Percentiles rank a stretch among this genome's conserved stretches.
phyloP scores from a whole-genome alignment of 2,113 vertebrate species.

The Pycnonotus jocosus region DNA sequence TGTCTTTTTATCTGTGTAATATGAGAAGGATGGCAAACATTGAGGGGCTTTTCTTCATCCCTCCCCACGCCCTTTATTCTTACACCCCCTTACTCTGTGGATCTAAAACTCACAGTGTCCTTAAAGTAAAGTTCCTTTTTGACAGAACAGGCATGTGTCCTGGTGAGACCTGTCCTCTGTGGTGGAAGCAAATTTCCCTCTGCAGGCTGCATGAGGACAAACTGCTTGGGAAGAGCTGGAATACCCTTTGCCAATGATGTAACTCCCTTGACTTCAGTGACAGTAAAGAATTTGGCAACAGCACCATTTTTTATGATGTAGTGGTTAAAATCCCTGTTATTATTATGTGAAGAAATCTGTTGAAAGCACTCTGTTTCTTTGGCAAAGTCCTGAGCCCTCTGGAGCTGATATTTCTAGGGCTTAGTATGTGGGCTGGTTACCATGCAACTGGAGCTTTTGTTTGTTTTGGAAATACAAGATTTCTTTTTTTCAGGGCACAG shows the following conservation, averaged over 20 bases:
- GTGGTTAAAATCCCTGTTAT: background rate
- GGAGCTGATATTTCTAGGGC: background rate
- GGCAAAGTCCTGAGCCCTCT: background rate
- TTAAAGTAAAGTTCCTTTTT: background rate
- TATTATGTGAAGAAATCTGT: background rate
- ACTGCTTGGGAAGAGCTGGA: background rate
- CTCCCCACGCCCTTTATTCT: background rate
- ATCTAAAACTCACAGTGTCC: background rate
- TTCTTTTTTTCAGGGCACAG: background rate
- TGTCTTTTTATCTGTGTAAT: background rate
- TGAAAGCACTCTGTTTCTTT: background rate
- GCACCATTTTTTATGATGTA: background rate
- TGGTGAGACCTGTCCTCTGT: background rate
- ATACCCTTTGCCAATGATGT: background rate
- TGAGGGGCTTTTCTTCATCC: background rate
- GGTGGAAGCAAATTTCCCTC: background rate
- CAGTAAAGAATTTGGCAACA: background rate
- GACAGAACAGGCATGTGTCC: background rate
- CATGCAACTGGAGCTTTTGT: conserved; percentile 12
- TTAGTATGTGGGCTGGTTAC: conserved; percentile 5
- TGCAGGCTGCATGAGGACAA: background rate
- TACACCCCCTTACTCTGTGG: background rate
- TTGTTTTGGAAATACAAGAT: conserved; percentile 14
- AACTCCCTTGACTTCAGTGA: background rate
- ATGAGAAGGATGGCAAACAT: background rate